phyloP scores from a whole-genome alignment of 2,888 invertebrate genomes.

The Pomacea canaliculata region DNA sequence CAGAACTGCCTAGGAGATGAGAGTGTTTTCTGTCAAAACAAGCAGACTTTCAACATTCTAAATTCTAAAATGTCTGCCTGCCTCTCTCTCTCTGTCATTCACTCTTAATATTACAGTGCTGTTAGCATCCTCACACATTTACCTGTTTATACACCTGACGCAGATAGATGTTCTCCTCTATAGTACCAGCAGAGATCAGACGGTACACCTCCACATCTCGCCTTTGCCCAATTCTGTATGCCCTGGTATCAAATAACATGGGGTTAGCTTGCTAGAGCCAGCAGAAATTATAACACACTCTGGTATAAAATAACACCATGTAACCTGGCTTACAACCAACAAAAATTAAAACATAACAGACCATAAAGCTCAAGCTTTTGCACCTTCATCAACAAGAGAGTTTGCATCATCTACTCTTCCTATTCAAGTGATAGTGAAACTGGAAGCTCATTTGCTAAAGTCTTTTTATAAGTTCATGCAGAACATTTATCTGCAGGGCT shows the following conservation, averaged over 20 bases:
- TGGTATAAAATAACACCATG: not conserved
- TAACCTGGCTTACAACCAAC: not conserved
- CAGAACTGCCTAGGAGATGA: too few species aligned
- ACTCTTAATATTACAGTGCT: too few species aligned
- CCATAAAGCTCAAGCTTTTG: not conserved
- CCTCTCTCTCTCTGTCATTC: too few species aligned
- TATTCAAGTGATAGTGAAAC: too few species aligned
- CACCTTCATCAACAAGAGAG: not conserved
- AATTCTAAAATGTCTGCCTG: too few species aligned
- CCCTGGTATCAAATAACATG: slow-evolving; percentile 45
- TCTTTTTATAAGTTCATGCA: too few species aligned
- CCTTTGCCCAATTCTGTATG: slow-evolving; percentile 67
- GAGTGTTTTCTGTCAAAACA: too few species aligned
- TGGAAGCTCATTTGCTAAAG: too few species aligned
- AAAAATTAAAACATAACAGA: not conserved
- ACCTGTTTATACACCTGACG: slow-evolving; percentile 69
- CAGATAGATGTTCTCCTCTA: slow-evolving; percentile 69
- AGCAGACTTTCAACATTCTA: too few species aligned
- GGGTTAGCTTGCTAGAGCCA: not conserved
- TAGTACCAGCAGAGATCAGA: slow-evolving; percentile 65
- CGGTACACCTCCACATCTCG: slow-evolving; percentile 65
- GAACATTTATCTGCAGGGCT: too few species aligned
- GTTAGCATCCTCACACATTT: not conserved
- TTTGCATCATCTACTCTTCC: too few species aligned
- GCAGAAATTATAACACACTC: not conserved